These are phyloP conservation scores for Clistopyga incitator DNA, from an alignment of 2,888 invertebrate species.

Conservation along the genomic window DNA sequence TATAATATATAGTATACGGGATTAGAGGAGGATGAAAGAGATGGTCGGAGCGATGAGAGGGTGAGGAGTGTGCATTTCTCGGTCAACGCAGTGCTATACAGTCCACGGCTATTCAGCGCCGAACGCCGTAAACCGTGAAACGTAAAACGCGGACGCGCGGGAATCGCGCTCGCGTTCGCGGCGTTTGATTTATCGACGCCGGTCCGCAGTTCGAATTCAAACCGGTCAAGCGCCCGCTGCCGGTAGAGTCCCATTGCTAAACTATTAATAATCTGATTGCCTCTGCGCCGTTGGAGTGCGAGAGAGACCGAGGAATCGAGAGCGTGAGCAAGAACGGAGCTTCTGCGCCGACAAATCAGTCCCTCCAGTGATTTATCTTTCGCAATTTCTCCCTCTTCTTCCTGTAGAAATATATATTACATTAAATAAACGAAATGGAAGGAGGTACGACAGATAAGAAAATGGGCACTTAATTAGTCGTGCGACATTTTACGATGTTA, in stretches of 20 bases:
- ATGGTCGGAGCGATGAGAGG: neutral
- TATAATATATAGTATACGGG: neutral
- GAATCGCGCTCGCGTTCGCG: conserved; percentile 41
- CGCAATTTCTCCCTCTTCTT: conserved; percentile 17
- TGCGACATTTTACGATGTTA: neutral
- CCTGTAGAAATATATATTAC: conserved; percentile 1
- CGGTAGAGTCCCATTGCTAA: conserved; percentile 62
- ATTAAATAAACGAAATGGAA: neutral
- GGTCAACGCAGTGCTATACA: conserved; percentile 12
- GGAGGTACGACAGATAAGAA: conserved; percentile 21
- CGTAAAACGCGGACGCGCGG: conserved; percentile 59
- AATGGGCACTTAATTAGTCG: conserved; percentile 20
- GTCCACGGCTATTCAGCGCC: neutral
- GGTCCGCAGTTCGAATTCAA: conserved; percentile 16
- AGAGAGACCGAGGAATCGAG: conserved; percentile 32
- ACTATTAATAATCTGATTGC: conserved; percentile 71
- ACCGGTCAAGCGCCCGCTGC: conserved; percentile 52
- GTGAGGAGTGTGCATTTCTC: conserved; percentile 1
- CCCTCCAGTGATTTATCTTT: conserved; percentile 55
- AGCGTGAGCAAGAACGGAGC: conserved; percentile 39
- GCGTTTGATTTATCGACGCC: conserved; percentile 68
- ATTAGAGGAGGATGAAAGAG: conserved; percentile 5
- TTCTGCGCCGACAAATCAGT: conserved; percentile 59
- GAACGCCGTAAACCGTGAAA: conserved; percentile 62
- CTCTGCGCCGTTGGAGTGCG: conserved; percentile 41